A percentile compares a stretch with the other conserved stretches of the same genome.
These are phyloP conservation scores for Anolis apletophallus DNA, from an alignment of 2,797 vertebrate species.

Conservation along the genomic window DNA sequence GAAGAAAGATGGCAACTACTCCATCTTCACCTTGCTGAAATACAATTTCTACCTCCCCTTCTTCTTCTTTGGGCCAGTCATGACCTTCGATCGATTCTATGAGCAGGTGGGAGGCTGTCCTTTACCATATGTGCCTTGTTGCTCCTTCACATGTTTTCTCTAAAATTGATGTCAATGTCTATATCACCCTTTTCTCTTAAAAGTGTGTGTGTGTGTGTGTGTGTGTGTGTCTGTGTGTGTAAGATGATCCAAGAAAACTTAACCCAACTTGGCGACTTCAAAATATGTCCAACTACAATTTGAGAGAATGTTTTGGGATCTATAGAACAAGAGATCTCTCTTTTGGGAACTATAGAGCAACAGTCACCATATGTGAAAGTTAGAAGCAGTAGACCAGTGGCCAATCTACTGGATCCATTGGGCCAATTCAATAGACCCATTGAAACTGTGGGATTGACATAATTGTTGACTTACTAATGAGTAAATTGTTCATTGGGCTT, in stretches of 20 bases:
- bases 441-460: no score
- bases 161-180: not conserved
- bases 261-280: not conserved
- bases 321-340: not conserved
- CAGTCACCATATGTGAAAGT: no score
- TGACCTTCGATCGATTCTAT: constrained; percentile 94
- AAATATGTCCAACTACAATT: not conserved
- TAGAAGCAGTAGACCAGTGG: no score
- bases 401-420: no score
- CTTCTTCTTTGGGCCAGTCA: constrained; percentile 97
- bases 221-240: no score
- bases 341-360: not conserved
- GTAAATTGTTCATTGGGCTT: no score
- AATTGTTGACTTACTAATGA: no score
- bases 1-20: constrained; percentile 88
- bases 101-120: constrained; percentile 81
- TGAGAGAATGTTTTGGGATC: not conserved
- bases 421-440: no score
- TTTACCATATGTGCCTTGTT: fast-evolving
- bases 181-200: not conserved
- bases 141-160: no score
- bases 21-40: constrained; percentile 92
- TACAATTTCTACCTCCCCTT: constrained; percentile 99
- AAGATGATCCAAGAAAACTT: not conserved
- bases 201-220: no score